Evolutionary conservation across 2,888 invertebrate genomes (phyloP).

Genomic region (Rosalia funebris): DNA sequence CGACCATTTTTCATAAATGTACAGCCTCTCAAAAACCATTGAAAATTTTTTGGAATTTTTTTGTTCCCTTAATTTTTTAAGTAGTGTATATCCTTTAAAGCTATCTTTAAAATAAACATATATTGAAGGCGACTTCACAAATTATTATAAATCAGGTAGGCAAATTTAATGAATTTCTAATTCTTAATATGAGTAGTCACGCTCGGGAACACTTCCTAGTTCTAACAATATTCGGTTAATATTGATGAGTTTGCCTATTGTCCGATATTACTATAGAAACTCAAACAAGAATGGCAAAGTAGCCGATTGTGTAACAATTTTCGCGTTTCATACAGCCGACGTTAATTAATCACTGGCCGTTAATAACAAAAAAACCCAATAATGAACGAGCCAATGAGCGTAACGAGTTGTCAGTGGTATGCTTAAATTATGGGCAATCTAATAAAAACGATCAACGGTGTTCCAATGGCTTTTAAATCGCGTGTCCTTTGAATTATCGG

Average conservation of each 20-base stretch:
- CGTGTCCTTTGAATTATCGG: not conserved
- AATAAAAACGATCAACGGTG: not conserved
- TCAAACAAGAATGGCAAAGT: not conserved
- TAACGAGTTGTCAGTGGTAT: not conserved
- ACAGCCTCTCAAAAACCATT: not conserved
- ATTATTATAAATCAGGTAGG: not conserved
- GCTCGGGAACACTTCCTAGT: conserved; percentile 9
- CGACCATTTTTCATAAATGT: too few relatives aligned
- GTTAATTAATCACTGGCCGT: conserved; percentile 8
- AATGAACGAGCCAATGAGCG: not conserved
- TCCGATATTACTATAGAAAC: not conserved
- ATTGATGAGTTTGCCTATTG: conserved; percentile 7
- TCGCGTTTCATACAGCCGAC: conserved; percentile 1
- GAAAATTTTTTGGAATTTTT: too few relatives aligned
- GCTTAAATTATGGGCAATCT: not conserved
- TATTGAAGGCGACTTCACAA: not conserved
- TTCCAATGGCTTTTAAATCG: not conserved
- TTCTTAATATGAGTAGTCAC: not conserved
- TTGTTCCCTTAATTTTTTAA: not conserved
- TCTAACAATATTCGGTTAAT: not conserved
- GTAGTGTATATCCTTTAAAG: not conserved
- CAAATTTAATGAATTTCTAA: not conserved
- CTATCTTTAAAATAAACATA: not conserved
- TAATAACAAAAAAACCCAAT: conserved; percentile 1
- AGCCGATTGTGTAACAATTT: conserved; percentile 9